phyloP scores from a whole-genome alignment of 2,888 invertebrate genomes.

The Clivina fossor region DNA sequence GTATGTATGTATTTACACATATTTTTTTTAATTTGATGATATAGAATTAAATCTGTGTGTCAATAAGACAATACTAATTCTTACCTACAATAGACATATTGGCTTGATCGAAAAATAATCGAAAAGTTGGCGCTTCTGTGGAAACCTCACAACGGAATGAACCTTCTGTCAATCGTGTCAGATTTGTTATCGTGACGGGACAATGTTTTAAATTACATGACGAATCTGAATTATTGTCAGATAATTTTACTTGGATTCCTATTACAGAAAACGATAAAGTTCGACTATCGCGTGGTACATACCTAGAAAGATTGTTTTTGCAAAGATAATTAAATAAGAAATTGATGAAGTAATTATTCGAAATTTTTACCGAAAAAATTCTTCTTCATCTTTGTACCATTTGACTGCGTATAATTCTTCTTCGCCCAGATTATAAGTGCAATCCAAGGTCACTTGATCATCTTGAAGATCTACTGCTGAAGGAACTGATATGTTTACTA shows the following conservation, averaged over 20 bases:
- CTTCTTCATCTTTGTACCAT: constrained; percentile 56
- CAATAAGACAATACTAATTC: no score
- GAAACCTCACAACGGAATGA: constrained; percentile 24
- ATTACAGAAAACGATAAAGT: constrained; percentile 3
- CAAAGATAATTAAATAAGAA: neutral
- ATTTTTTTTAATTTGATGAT: no score
- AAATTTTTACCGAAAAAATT: constrained; percentile 55
- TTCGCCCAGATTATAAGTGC: constrained; percentile 55
- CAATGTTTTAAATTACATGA: constrained; percentile 17
- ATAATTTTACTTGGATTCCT: constrained; percentile 1
- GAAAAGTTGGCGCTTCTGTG: constrained; percentile 26
- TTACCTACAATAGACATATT: constrained; percentile 30
- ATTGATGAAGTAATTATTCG: neutral
- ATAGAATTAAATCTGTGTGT: no score
- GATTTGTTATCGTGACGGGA: constrained; percentile 14
- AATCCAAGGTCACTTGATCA: constrained; percentile 46
- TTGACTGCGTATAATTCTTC: constrained; percentile 58
- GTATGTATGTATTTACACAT: no score
- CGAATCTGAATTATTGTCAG: no score
- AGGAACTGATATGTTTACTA: constrained; percentile 10
- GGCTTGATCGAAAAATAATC: constrained; percentile 12
- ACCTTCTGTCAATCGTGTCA: constrained; percentile 14
- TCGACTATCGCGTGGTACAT: constrained; percentile 16
- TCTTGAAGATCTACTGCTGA: constrained; percentile 23
- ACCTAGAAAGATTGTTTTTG: constrained; percentile 1